phyloP scores from a whole-genome alignment of 1,140 invertebrate species.

The Ladona fulva region DNA sequence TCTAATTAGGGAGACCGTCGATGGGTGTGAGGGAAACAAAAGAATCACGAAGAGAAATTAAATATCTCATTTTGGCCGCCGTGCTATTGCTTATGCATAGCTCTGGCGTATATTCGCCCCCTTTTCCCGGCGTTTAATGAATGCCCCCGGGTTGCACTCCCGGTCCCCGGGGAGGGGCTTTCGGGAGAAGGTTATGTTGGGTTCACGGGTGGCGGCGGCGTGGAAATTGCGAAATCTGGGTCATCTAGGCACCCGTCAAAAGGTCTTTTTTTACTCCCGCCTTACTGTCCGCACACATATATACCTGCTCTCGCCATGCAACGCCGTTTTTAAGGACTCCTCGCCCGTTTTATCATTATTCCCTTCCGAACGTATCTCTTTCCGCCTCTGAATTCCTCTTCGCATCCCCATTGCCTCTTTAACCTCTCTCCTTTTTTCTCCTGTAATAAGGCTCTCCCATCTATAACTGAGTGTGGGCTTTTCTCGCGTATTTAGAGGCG shows the following conservation, averaged over 20 bases:
- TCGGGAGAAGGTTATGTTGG: no score
- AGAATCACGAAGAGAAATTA: not conserved
- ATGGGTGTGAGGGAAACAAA: conserved; percentile 4
- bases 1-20: not conserved
- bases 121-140: not conserved
- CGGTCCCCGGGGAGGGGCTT: not conserved
- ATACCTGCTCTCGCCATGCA: no score
- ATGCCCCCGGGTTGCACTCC: not conserved
- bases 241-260: not conserved
- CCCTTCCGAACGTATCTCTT: not conserved
- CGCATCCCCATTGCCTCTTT: not conserved
- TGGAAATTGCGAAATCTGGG: not conserved
- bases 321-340: not conserved
- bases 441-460: not conserved
- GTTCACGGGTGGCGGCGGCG: not conserved
- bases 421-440: not conserved
- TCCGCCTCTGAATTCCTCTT: not conserved
- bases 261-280: not conserved
- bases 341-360: not conserved
- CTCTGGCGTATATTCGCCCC: not conserved
- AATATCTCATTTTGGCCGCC: not conserved
- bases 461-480: no score
- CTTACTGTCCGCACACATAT: no score
- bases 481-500: no score
- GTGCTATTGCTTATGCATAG: not conserved